Evolutionary conservation across 2,888 invertebrate genomes (phyloP), one percentile per base, ranked within the genome.

Genomic region (Athalia circularis): DNA sequence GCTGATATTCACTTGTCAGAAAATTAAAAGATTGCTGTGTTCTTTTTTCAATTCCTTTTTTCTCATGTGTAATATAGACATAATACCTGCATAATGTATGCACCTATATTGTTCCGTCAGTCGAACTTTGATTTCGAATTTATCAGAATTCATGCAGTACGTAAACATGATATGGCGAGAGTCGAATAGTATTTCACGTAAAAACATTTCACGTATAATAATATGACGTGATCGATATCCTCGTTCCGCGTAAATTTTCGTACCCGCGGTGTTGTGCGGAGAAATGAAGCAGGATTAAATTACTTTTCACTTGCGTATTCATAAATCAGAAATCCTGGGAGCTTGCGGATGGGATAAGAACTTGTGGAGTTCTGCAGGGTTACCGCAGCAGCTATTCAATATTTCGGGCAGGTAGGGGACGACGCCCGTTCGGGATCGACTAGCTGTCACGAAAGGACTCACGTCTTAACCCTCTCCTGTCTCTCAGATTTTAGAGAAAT

Each of bases 401-500:
- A 72, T 72, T 72, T 72, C 59, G 72, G 59, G 72, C 43, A 72
- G 59, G 59, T 59, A 68, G 68, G 68, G 54, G 72, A 59, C 59
- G 72, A n/a, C 59, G 59, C 57, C 11, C 43, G 29, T 54, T n/a
- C 29, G 72, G 29, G 43, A 72, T 72, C 72, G 72, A 59, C 72
- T 72, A 72, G 57, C 72, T 72, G 72, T 72, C 72, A 72, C 13
- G 59, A 47, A 59, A 72, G 72, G 72, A 64, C 50, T 75, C 75
- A 75, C 75, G 64, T 64, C 75, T 75, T 75, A 75, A 75, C 75
- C 75, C 61, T 74, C 61, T 75, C 75, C 50, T 52, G 11, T 15
- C 13, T 13, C 62, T 62, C 62, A 13, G 15, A 11, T 13, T 59
- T 15, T 9, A 4, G 13, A 65, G 80, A 80, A 82, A 82, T 81